Evolutionary conservation across 2,113 vertebrate species (phyloP), one percentile per base, ranked within the genome.

Genomic region (Irena cyanogastra): DNA sequence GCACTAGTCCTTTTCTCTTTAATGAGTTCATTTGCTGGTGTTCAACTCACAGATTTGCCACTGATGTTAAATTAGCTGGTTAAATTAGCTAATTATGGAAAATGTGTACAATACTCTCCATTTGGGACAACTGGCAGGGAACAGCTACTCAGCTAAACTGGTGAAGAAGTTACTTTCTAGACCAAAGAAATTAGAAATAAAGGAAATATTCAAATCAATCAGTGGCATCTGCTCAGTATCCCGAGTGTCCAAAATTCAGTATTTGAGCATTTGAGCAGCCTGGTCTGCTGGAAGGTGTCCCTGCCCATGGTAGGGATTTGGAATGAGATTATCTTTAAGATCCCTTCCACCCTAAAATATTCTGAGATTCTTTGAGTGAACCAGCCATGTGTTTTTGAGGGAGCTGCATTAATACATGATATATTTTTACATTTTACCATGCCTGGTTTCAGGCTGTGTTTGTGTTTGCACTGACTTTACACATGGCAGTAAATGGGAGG

Each of bases 51-150:
- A 91, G 71, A 70, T 90, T 91, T 82, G 77, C 93, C 65, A 90
- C 93, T 95, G 84, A 93, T 94, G 86, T 92, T 93, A 96, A 87
- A 96, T 96, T 95, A 96, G 75, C 81, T 93, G 71, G 66, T 79
- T 87, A 95, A 96, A 90, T 94, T 89, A 96, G 52, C 90, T 96
- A 96, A 96, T 94, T 93, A 93, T 75, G 50, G 82, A 77, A 89
- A 95, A 94, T 79, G 63, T 85, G 87, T 74, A 68, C 86, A 85
- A 35, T 52, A 10, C 20, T 78, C 78, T 91, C 75, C 56, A 41
- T 82, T 72, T 89, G 84, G 87, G 93, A 87, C 82, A 77, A 80
- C 24, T 64, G 78, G 79, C 52, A 87, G 76, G 53, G 90, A 78
- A 75, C 26, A 80, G 70, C 71, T 71, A 61, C 90, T 93, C 83